Base-by-base conservation (phyloP, 2,888 invertebrate species). In the Papilio elwesi region DNA sequence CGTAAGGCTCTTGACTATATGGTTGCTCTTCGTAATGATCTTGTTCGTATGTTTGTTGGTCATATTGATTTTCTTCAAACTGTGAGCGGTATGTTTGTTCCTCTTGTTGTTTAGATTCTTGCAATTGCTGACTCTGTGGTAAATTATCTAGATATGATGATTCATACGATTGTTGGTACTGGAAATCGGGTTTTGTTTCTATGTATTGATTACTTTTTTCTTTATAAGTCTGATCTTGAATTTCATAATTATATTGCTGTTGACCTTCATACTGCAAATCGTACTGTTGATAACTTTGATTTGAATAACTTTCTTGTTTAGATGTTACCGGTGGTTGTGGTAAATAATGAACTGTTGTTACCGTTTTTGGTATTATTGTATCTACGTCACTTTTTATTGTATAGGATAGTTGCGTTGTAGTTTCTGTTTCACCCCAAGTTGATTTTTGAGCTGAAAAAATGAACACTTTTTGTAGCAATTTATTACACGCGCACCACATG, bases 401-500 rank as follows among this genome's bases (percentile, higher is more conserved):
- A 81, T 91, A 92, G 59, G 89, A 87, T 82, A 91, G 91, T 78
- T 90, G 89, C 52, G 87, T 80, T 72, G 84, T 81, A 73, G 82
- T 84, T 73, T 93, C 93, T 52, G 87, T 79, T 81, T 92, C 92
- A 77, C 87, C 88, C 92, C 92, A 93, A 76, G 91, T 81, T 69
- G 91, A 80, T 83, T 92, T 92, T 86, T 92, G 93, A 85, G 91
- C 93, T 93, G 93, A 75, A 92, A 93, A 81, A 77, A 76, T 76
- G 74, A 78, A 75, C 16, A 74, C 74, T 78, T 81, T 75, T 76
- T 75, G 77, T 78, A 81, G 78, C 70, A 73, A 74, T 62, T 70
- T 76, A 75, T 71, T 72, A 76, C 76, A 71, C 59, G 63, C 62
- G 52, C 71, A 52, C 72, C 76, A 64, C 74, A 71, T 69, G 38